A percentile compares a stretch with the other conserved stretches of the same genome.
Conservation (phyloP, 92 coral and sea anemone species). For the Epizoanthus scotinus region DNA sequence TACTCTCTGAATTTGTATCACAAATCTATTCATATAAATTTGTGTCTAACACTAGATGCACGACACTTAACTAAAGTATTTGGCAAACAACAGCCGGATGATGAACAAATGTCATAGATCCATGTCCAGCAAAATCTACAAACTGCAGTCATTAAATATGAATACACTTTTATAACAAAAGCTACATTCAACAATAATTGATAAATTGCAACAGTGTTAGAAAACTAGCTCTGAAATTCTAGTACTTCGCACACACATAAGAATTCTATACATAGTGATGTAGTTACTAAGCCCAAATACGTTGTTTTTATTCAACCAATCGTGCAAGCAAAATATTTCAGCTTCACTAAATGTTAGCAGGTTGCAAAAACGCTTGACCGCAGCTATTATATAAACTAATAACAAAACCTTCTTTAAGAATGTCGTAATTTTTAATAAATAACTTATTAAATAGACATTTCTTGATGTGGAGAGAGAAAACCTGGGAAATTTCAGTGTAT, state of each 20-base stretch:
- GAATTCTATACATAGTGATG: not conserved
- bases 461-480: no score
- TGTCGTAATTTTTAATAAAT: no score
- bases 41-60: no score
- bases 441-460: no score
- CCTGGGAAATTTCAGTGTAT: no score
- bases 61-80: no score
- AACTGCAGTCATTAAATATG: no score
- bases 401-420: not conserved
- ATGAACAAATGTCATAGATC: no score
- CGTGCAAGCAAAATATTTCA: not conserved
- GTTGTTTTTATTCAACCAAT: not conserved
- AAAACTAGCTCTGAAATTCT: not conserved
- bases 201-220: not conserved
- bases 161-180: not conserved
- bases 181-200: not conserved
- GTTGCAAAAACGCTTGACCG: slow-evolving; percentile 16
- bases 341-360: slow-evolving; percentile 9
- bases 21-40: no score
- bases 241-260: not conserved
- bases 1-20: no score
- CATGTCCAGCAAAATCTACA: no score
- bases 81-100: no score
- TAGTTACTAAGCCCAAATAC: not conserved
- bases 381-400: not conserved